Evolutionary conservation across 2,888 invertebrate genomes (phyloP).

Genomic region (Tholera decimalis): DNA sequence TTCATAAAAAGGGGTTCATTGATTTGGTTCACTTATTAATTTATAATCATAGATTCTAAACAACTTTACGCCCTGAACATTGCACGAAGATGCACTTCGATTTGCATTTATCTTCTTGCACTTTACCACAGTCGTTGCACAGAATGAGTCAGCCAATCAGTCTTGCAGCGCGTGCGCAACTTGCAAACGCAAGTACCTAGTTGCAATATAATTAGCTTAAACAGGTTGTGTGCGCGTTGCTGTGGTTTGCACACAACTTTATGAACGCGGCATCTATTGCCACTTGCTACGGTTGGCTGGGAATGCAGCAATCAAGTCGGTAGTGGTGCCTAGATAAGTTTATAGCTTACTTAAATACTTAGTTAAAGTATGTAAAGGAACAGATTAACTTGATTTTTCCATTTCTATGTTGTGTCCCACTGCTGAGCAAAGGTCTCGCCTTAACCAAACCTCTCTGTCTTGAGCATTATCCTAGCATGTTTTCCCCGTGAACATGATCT

Average conservation of each 20-base stretch:
- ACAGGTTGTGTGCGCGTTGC: constrained; percentile 48
- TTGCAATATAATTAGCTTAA: constrained; percentile 41
- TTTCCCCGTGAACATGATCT: too few relatives aligned
- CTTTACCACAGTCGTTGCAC: not conserved
- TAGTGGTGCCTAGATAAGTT: constrained; percentile 9
- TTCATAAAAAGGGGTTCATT: too few relatives aligned
- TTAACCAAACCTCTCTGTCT: too few relatives aligned
- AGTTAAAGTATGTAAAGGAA: constrained; percentile 1
- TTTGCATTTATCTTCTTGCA: constrained; percentile 1
- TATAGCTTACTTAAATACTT: constrained; percentile 5
- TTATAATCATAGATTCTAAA: too few relatives aligned
- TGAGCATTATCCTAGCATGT: too few relatives aligned
- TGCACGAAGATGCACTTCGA: not conserved
- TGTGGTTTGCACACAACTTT: constrained; percentile 44
- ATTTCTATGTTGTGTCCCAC: too few relatives aligned
- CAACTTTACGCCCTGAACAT: not conserved
- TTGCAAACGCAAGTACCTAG: constrained; percentile 38
- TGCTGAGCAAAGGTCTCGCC: too few relatives aligned
- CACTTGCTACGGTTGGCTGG: constrained; percentile 40
- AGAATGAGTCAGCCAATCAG: constrained; percentile 24
- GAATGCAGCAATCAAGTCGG: constrained; percentile 43
- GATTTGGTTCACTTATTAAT: too few relatives aligned
- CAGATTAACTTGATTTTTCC: constrained; percentile 5
- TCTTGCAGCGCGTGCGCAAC: constrained; percentile 22
- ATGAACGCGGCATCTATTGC: constrained; percentile 36